Conservation (phyloP, 2,888 invertebrate species). For the Synergus laeviventris region DNA sequence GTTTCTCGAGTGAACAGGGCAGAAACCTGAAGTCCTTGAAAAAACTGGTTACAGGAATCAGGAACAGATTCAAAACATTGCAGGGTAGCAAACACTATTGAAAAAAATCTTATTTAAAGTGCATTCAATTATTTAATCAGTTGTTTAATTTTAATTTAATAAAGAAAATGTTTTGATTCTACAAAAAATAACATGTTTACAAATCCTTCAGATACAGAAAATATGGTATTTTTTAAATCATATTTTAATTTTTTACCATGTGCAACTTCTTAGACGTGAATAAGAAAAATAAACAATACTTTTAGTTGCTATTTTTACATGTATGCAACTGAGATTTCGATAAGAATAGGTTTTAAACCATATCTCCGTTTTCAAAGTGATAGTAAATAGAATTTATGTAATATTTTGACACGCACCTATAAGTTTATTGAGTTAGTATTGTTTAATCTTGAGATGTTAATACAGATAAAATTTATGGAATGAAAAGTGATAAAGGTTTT, state of each 20-base stretch:
- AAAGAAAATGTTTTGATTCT: not conserved
- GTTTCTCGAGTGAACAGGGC: not conserved
- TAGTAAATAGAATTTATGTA: not conserved
- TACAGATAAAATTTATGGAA: not conserved
- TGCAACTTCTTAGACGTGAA: not conserved
- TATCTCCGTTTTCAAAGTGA: not conserved
- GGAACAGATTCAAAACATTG: not conserved
- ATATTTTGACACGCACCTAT: not conserved
- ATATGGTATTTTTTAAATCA: no score
- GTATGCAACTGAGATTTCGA: not conserved
- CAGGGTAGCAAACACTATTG: not conserved
- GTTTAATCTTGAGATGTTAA: not conserved
- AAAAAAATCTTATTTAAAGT: not conserved
- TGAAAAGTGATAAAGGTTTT: not conserved
- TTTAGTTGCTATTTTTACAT: not conserved
- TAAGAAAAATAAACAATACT: not conserved
- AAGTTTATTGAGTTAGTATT: not conserved
- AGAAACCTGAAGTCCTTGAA: slow-evolving; percentile 7
- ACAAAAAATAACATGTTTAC: not conserved
- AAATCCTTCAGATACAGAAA: not conserved
- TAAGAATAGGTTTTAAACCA: not conserved
- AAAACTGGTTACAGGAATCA: slow-evolving; percentile 10
- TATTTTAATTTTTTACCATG: not conserved
- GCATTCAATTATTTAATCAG: not conserved
- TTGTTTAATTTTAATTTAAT: no score